Evolutionary conservation across 2,113 vertebrate genomes (phyloP).

Genomic region (rabbit (Oryctolagus cuniculus)): DNA sequence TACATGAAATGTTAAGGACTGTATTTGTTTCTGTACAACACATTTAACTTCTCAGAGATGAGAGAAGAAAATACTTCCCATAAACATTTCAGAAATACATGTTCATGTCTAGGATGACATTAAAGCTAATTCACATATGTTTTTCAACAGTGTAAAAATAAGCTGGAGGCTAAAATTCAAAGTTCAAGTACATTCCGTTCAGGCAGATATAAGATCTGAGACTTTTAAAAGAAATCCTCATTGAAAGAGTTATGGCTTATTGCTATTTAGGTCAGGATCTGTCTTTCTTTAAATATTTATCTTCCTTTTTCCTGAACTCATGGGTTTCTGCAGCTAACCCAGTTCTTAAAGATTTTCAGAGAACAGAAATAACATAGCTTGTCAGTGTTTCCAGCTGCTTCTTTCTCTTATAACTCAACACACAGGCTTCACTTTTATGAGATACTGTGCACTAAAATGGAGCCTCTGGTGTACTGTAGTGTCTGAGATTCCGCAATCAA

Average conservation of each 20-base stretch:
- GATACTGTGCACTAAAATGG: accelerated
- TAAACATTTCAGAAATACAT: neutral
- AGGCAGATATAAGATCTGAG: neutral
- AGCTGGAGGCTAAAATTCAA: neutral
- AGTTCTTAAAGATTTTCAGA: neutral
- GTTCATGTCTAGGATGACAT: neutral
- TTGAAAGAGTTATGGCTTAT: neutral
- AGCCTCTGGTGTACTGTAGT: neutral
- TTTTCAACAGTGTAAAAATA: neutral
- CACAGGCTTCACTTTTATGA: neutral
- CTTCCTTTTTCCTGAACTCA: neutral
- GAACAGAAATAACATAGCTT: neutral
- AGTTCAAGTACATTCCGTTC: neutral
- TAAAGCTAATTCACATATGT: neutral
- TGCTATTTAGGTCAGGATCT: neutral
- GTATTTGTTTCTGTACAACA: neutral
- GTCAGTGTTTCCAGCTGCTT: neutral
- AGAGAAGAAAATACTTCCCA: neutral
- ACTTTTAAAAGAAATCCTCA: neutral
- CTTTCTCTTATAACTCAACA: neutral
- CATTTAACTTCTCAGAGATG: neutral
- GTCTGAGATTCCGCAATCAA: neutral
- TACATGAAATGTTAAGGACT: neutral
- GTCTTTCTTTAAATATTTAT: neutral
- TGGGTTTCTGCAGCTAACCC: neutral